Percentiles rank a stretch among this genome's conserved stretches.
These are phyloP conservation scores for Colossoma macropomum DNA, from an alignment of 2,113 vertebrate genomes.

Conservation along the genomic window DNA sequence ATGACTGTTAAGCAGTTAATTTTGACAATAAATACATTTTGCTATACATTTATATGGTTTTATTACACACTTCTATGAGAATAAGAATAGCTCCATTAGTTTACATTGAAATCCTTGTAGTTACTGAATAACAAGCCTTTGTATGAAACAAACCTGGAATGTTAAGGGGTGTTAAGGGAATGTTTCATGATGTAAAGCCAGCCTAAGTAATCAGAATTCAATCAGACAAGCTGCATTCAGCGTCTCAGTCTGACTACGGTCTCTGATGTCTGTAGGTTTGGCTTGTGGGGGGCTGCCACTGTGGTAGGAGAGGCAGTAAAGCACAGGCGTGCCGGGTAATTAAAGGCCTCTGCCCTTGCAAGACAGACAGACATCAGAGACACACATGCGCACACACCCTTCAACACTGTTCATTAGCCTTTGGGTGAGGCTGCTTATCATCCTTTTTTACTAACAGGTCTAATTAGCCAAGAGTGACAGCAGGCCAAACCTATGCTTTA, in stretches of 20 bases:
- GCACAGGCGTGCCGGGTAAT: constrained; percentile 49
- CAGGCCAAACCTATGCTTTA: background rate
- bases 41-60: too few species aligned
- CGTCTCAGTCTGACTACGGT: background rate
- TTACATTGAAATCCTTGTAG: too few species aligned
- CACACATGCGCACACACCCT: constrained; percentile 58
- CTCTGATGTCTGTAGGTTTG: background rate
- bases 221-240: constrained; percentile 9
- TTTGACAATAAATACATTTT: too few species aligned
- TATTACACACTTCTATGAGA: too few species aligned
- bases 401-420: constrained; percentile 56
- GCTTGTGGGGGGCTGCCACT: background rate
- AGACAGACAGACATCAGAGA: constrained; percentile 56
- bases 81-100: too few species aligned
- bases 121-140: too few species aligned
- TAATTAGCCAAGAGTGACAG: background rate
- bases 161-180: background rate
- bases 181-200: background rate
- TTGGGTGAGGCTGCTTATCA: constrained; percentile 42
- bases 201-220: background rate
- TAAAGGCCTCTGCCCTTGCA: constrained; percentile 52
- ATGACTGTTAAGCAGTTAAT: too few species aligned
- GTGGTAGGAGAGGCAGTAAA: constrained; percentile 41
- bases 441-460: background rate
- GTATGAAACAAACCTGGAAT: too few species aligned